These are phyloP conservation scores for Momotus momota DNA, from an alignment of 2,797 vertebrate genomes.

Conservation along the genomic window DNA sequence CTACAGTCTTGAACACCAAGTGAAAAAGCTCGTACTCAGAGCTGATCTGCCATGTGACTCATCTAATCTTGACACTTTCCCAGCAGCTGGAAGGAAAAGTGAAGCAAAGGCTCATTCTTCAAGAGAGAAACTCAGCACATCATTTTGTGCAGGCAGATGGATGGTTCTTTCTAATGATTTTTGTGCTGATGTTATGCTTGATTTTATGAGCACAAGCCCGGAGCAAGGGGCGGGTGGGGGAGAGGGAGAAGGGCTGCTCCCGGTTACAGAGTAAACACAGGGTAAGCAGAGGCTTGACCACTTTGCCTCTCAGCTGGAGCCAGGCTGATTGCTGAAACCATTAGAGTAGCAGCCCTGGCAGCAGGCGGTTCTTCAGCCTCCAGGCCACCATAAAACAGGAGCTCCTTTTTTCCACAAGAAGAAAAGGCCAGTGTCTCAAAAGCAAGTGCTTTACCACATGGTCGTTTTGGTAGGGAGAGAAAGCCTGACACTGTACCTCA, in stretches of 20 bases:
- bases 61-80: conserved; percentile 22
- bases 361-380: conserved; percentile 40
- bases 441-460: conserved; percentile 80
- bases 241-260: not conserved
- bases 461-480: conserved; percentile 63
- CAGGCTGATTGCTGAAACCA: conserved; percentile 61
- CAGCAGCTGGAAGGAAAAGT: conserved; percentile 10
- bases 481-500: conserved; percentile 17
- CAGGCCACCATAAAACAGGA: conserved; percentile 80
- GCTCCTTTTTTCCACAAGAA: conserved; percentile 79
- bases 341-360: conserved; percentile 68
- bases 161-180: not conserved
- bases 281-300: conserved; percentile 2
- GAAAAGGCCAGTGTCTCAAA: conserved; percentile 80
- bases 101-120: conserved; percentile 9
- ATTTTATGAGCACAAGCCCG: not conserved
- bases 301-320: conserved; percentile 15
- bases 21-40: conserved; percentile 5
- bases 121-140: not conserved
- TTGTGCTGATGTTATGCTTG: not conserved
- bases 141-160: not conserved
- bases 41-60: not conserved
- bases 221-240: not conserved
- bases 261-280: conserved; percentile 3
- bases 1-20: not conserved